Percentiles rank a stretch among this genome's conserved stretches.
Conservation (phyloP, 2,888 invertebrate species). For the Therioaphis trifolii region DNA sequence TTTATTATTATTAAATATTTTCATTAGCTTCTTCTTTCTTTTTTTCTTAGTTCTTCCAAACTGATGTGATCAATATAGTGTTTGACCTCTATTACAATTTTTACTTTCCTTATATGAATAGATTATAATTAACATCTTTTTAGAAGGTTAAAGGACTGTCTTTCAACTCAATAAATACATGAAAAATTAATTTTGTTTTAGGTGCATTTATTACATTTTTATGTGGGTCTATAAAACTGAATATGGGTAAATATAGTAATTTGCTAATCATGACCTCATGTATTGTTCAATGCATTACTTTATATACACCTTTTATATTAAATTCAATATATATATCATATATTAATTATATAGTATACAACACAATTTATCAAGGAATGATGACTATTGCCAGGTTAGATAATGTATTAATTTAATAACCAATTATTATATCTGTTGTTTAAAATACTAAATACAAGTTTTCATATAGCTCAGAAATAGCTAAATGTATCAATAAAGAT, state of each 20-base stretch:
- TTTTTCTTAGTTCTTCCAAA: no score
- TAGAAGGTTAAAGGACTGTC: no score
- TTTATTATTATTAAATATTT: no score
- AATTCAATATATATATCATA: conserved; percentile 53
- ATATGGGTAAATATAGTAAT: conserved; percentile 52
- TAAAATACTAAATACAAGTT: not conserved
- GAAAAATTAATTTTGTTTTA: conserved; percentile 24
- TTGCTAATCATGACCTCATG: conserved; percentile 23
- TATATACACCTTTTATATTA: conserved; percentile 26
- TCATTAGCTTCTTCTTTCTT: no score
- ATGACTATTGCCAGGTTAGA: conserved; percentile 58
- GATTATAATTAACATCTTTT: no score
- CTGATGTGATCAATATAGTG: no score
- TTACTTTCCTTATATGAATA: no score
- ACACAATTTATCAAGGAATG: conserved; percentile 46
- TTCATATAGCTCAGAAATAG: conserved; percentile 81
- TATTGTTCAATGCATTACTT: conserved; percentile 14
- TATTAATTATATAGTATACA: conserved; percentile 44
- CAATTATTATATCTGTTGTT: not conserved
- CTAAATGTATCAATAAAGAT: conserved; percentile 81
- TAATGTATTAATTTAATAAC: not conserved
- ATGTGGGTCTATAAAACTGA: conserved; percentile 37
- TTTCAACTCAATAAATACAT: not conserved
- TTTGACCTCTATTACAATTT: no score
- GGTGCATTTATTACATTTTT: conserved; percentile 37